Conservation (phyloP, 2,113 vertebrate species). For the Suricata suricatta region DNA sequence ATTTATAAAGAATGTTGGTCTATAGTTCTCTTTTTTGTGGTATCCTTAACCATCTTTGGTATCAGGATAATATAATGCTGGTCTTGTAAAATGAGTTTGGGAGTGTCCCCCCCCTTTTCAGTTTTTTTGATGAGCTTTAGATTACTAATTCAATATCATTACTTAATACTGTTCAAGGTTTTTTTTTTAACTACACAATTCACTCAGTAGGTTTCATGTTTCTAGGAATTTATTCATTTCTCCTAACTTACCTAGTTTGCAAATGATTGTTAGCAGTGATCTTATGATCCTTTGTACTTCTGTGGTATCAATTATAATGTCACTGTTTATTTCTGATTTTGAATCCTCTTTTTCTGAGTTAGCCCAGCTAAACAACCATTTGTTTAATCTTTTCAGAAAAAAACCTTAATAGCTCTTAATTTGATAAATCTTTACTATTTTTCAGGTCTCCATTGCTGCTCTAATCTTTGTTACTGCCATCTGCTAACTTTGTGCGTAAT, state of each 20-base stretch:
- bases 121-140: not conserved
- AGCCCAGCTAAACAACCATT: not conserved
- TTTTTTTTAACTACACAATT: not conserved
- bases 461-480: not conserved
- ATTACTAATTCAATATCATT: not conserved
- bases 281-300: not conserved
- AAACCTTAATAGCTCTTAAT: not conserved
- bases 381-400: not conserved
- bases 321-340: not conserved
- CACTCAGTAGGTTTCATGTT: not conserved
- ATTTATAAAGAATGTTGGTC: not conserved
- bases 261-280: not conserved
- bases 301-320: not conserved
- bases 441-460: not conserved
- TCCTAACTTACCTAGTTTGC: not conserved
- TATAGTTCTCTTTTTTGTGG: not conserved
- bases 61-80: not conserved
- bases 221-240: not conserved
- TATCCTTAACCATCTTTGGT: not conserved
- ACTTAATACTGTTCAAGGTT: not conserved
- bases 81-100: not conserved
- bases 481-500: not conserved
- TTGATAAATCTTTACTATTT: not conserved
- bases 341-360: not conserved
- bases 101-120: not conserved